Base-by-base conservation (phyloP, 2,797 vertebrate genomes). In the Kryptopterus vitreolus region DNA sequence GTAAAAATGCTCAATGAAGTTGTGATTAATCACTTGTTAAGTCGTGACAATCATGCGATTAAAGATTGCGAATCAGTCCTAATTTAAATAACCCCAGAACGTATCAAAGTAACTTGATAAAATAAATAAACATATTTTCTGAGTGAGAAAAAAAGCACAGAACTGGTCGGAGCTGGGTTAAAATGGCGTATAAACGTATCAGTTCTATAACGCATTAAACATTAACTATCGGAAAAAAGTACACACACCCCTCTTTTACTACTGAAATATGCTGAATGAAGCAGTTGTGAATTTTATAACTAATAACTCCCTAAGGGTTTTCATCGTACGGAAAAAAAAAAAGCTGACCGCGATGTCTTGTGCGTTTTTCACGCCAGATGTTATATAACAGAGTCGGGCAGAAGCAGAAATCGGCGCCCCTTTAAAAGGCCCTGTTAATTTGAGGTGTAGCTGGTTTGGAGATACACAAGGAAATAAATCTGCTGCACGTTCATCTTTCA, bases 401-500 rank as follows among this genome's bases (percentile, higher is more conserved):
- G 26, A 4, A 71, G 15, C 26, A 81, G 59, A 50, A 38, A 35
- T 11, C 12, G 16, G 43, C 31, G 18, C 31, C 86, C 35, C 80
- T 80, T 78, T 78, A 48, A 80, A 82, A 57, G 66, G 66, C 48
- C 61, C 82, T 55, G 71, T 87, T 85, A 69, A 83, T 82, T 75
- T 86, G 69, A 62, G 74, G 82, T 58, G 38, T 33, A 50, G 57
- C 82, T 57, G 66, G 81, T 74, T 78, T 85, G 72, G 79, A 82
- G 62, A 58, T 62, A 43, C 18, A 7, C 33, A 5, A 18, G 61
- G 59, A 78, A 62, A 58, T 76, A 78, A 55, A 74, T 73, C 55
- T 73, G 75, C 59, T 31, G 1, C 35, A 4, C 31, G 11, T 72
- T 80, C 74, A 71, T 77, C 65, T 77, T 80, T 80, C 22, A 16